phyloP scores from a whole-genome alignment of 2,113 vertebrate genomes.

The Zootoca vivipara region DNA sequence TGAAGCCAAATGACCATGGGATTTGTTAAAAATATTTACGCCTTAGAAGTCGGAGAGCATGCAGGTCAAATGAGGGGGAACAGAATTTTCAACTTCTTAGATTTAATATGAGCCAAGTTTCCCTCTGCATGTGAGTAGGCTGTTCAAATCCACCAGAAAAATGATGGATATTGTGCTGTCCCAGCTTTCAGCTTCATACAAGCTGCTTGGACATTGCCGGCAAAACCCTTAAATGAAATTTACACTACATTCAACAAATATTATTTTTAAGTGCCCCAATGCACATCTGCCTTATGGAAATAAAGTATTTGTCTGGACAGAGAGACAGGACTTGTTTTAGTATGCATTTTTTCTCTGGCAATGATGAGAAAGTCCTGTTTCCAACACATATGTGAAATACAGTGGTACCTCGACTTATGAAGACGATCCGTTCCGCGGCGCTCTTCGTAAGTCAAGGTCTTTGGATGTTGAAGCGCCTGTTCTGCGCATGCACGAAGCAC shows the following conservation, averaged over 20 bases:
- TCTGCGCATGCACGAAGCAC: too few species aligned
- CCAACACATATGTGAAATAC: not conserved
- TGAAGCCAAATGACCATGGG: slow-evolving; percentile 3
- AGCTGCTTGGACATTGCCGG: slow-evolving; percentile 41
- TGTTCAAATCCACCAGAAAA: slow-evolving; percentile 28
- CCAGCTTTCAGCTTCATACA: slow-evolving; percentile 30
- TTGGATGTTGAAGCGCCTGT: too few species aligned
- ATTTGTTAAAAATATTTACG: slow-evolving; percentile 37
- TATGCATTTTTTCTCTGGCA: slow-evolving; percentile 63
- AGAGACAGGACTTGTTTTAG: slow-evolving; percentile 31
- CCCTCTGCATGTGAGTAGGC: not conserved
- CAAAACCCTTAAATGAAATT: slow-evolving; percentile 54
- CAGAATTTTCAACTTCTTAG: slow-evolving; percentile 42
- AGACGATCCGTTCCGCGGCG: too few species aligned
- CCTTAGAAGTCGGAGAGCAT: slow-evolving; percentile 19
- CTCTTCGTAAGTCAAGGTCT: too few species aligned
- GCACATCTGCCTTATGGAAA: slow-evolving; percentile 14
- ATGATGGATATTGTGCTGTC: not conserved
- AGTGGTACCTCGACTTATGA: too few species aligned
- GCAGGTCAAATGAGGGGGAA: slow-evolving; percentile 48
- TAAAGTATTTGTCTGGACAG: slow-evolving; percentile 14
- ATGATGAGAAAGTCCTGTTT: slow-evolving; percentile 26
- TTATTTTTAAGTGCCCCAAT: slow-evolving; percentile 18
- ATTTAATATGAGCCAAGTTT: not conserved
- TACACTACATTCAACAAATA: slow-evolving; percentile 49